Evolutionary conservation across 2,113 vertebrate genomes (phyloP).

Genomic region (Callionymus lyra): DNA sequence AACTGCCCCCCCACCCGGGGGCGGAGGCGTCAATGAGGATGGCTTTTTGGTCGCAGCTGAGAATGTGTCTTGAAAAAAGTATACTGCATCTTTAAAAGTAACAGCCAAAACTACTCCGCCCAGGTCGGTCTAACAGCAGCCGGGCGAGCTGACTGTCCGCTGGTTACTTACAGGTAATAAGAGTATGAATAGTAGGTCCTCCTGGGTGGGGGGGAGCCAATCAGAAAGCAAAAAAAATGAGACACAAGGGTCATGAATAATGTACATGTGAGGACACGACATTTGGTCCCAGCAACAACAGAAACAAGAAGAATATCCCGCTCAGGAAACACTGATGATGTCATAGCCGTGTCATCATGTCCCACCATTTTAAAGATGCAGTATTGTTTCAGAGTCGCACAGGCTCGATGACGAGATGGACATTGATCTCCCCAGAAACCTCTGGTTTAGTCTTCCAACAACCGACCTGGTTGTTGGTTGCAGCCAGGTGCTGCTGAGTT

Average conservation of each 20-base stretch:
- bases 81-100: slow-evolving; percentile 97
- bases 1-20: slow-evolving; percentile 53
- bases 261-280: slow-evolving; percentile 86
- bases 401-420: slow-evolving; percentile 52
- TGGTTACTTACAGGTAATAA: slow-evolving; percentile 99
- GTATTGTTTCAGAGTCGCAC: slow-evolving; percentile 61
- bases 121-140: slow-evolving; percentile 54
- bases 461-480: too few relatives aligned
- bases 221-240: slow-evolving; percentile 97
- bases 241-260: slow-evolving; percentile 86
- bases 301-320: slow-evolving; percentile 73
- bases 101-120: slow-evolving; percentile 59
- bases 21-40: slow-evolving; percentile 62
- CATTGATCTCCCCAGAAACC: slow-evolving; percentile 63
- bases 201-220: slow-evolving; percentile 94
- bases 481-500: not conserved
- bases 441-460: slow-evolving; percentile 29
- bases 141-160: slow-evolving; percentile 55
- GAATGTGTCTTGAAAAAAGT: slow-evolving; percentile 85
- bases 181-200: slow-evolving; percentile 99
- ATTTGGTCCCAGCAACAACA: slow-evolving; percentile 71
- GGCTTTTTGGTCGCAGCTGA: slow-evolving; percentile 62
- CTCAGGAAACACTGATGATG: slow-evolving; percentile 49
- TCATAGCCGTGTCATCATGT: slow-evolving; percentile 50
- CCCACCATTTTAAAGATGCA: slow-evolving; percentile 79